Evolutionary conservation across 2,888 invertebrate genomes (phyloP), one percentile per base, ranked within the genome.

Genomic region (Cantharis rustica): DNA sequence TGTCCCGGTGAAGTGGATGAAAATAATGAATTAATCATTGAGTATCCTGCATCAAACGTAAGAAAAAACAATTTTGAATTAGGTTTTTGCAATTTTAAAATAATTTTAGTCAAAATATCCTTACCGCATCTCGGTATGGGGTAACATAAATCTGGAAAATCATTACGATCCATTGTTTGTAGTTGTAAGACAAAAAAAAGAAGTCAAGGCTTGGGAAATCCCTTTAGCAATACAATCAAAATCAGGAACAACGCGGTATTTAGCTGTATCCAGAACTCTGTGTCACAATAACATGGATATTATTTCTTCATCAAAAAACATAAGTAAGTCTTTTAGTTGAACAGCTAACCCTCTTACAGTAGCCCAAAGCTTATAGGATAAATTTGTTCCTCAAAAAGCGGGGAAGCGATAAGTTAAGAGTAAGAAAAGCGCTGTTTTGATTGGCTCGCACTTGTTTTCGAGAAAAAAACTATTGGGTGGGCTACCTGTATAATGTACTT

Each of bases 111-210:
- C 87, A 61, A 86, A 88, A 73, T 89, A 89, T 0, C 90, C 90
- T 0, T 90, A 90, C 0, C 84, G 90, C 0, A 89, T 90, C 73
- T 87, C 88, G 0, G 90, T 90, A 0, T 89, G 89, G 0, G 89
- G 91, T 77, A 84, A 87, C 31, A 86, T 90, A 75, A 10, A n/a
- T 3, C 10, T 15, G 5, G 2, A 16, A 3, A 4, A 4, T 2
- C 1, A 27, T 10, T 0, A n/a, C 7, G n/a, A 47, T 47, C 31
- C 68, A 3, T 27, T 27, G 68, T 68, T 68, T 5, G 90, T 95
- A 75, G 94, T 94, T 0, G 93, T 93, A 0, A 88, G 93, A 26
- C 94, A 95, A 84, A 92, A 93, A 80, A 91, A 91, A 86, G 89
- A 90, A 88, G 83, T 81, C 3, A 71, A 75, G 3, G 80, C 82